Evolutionary conservation across 2,113 vertebrate species (phyloP).

Genomic region (Petromus typicus): DNA sequence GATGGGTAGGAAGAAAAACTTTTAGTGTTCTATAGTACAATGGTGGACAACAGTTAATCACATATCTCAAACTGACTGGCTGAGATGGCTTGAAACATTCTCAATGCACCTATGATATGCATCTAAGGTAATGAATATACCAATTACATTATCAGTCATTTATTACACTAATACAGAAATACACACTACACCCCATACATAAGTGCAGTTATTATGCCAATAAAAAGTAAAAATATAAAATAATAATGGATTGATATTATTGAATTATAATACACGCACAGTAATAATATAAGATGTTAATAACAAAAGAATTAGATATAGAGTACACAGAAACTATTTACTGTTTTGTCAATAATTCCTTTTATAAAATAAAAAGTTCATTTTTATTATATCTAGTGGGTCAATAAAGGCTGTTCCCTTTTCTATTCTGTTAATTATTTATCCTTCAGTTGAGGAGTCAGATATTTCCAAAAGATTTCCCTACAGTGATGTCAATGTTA

Average conservation of each 20-base stretch:
- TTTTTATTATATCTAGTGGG: background rate
- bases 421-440: background rate
- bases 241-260: background rate
- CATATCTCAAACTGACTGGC: background rate
- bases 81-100: background rate
- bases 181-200: background rate
- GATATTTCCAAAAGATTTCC: background rate
- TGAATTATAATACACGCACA: background rate
- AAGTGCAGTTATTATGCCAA: background rate
- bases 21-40: background rate
- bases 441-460: background rate
- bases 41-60: background rate
- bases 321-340: background rate
- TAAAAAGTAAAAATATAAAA: background rate
- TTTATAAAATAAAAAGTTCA: conserved; percentile 1
- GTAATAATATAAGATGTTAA: background rate
- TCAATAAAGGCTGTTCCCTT: background rate
- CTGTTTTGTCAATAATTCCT: background rate
- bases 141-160: background rate
- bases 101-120: background rate
- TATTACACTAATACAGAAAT: background rate
- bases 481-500: background rate
- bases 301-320: background rate
- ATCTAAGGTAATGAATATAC: background rate
- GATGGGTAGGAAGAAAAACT: background rate